Conservation (phyloP, 2,797 vertebrate genomes). For the Fundulus diaphanus region DNA sequence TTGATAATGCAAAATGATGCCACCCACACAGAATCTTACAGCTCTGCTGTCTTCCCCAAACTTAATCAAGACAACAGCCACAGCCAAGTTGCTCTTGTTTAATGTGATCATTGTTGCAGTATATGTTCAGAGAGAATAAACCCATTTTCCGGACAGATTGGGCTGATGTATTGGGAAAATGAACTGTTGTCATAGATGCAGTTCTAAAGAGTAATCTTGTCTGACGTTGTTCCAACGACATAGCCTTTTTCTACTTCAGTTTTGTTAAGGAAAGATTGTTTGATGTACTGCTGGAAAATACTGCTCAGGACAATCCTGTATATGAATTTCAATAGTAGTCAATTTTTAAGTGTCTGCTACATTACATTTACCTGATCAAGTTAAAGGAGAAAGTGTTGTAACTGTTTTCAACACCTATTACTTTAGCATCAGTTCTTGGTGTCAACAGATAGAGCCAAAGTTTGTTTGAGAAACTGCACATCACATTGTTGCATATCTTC, state of each 20-base stretch:
- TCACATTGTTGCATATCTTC: constrained; percentile 35
- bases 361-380: not conserved
- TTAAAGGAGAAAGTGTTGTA: not conserved
- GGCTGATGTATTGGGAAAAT: not conserved
- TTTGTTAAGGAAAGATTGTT: not conserved
- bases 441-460: constrained; percentile 28
- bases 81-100: constrained; percentile 5
- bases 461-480: constrained; percentile 17
- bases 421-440: constrained; percentile 36
- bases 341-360: not conserved
- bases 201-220: not conserved
- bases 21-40: not conserved
- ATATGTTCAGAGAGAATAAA: constrained; percentile 18
- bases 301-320: not conserved
- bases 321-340: not conserved
- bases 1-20: not conserved
- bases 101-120: constrained; percentile 18
- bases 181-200: not conserved
- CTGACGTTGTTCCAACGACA: not conserved
- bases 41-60: not conserved
- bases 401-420: not conserved
- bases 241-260: not conserved
- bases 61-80: constrained; percentile 12
- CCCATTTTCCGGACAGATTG: not conserved
- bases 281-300: not conserved